Evolutionary conservation across 2,888 invertebrate genomes (phyloP).

Genomic region (Cephus rjabovi): DNA sequence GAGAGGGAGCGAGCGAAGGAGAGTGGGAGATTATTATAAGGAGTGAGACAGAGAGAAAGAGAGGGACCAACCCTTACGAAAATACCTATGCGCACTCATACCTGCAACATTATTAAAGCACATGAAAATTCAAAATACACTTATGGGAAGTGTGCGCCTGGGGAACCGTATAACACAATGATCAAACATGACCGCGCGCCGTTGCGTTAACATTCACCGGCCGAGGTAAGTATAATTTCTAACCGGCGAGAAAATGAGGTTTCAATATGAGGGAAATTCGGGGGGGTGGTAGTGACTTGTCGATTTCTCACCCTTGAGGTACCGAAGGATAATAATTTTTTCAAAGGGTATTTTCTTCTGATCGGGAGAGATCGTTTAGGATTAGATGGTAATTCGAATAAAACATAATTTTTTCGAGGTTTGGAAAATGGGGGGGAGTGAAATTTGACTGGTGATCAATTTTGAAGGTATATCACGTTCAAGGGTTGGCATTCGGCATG

Average conservation of each 20-base stretch:
- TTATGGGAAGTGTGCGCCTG: slow-evolving; percentile 54
- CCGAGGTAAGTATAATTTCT: slow-evolving; percentile 33
- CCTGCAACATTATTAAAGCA: slow-evolving; percentile 54
- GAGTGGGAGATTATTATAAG: background rate
- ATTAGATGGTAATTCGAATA: background rate
- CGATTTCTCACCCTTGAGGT: no score
- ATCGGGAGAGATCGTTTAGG: background rate
- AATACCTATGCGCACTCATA: slow-evolving; percentile 32
- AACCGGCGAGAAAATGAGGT: background rate
- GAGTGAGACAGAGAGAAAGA: background rate
- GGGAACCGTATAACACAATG: slow-evolving; percentile 60
- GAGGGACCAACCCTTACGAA: slow-evolving; percentile 35
- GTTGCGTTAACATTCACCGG: slow-evolving; percentile 4
- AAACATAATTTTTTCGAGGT: background rate
- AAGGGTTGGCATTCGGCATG: background rate
- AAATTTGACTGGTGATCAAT: background rate
- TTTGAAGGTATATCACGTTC: background rate
- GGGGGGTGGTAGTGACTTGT: background rate
- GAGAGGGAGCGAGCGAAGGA: background rate
- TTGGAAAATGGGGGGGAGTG: background rate
- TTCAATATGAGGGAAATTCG: background rate
- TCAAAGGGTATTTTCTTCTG: background rate
- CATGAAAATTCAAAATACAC: slow-evolving; percentile 60
- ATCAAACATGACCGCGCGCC: slow-evolving; percentile 49
- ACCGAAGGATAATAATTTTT: no score